A percentile compares a stretch with the other conserved stretches of the same genome.
Conservation (phyloP, 2,888 invertebrate genomes). For the Protula sp. region DNA sequence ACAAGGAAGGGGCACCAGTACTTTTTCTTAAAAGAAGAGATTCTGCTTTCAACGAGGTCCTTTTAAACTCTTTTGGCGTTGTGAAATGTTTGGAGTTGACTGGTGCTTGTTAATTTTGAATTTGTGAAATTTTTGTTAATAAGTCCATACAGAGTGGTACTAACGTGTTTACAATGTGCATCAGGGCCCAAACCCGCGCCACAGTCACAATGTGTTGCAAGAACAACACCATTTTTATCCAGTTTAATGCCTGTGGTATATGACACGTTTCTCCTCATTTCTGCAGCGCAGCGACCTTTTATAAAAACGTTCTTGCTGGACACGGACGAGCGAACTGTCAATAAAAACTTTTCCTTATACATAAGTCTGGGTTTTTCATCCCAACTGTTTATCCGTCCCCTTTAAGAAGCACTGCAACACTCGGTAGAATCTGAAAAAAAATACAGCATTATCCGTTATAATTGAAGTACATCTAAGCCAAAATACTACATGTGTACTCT, state of each 20-base stretch:
- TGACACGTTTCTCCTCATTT: too few species aligned
- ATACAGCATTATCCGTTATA: too few species aligned
- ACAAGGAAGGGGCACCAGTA: not conserved
- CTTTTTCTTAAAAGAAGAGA: too few species aligned
- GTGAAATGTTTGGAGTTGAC: not conserved
- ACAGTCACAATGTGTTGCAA: constrained; percentile 3
- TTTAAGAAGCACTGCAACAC: too few species aligned
- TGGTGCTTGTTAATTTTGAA: not conserved
- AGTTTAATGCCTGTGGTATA: not conserved
- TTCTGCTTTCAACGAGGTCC: not conserved
- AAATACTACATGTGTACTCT: too few species aligned
- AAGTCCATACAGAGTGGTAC: not conserved
- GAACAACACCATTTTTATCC: too few species aligned
- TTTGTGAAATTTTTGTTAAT: not conserved
- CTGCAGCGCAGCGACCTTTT: too few species aligned
- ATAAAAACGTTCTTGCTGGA: too few species aligned
- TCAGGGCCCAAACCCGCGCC: constrained; percentile 2
- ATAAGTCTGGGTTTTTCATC: not conserved
- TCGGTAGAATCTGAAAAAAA: too few species aligned
- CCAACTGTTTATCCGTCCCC: not conserved
- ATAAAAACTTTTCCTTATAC: not conserved
- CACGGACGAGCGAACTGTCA: too few species aligned
- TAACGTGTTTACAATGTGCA: constrained; percentile 4
- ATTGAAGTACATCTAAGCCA: too few species aligned
- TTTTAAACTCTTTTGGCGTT: not conserved